Evolutionary conservation across 2,888 invertebrate genomes (phyloP), one percentile per base, ranked within the genome.

Genomic region (Philonicus albiceps): DNA sequence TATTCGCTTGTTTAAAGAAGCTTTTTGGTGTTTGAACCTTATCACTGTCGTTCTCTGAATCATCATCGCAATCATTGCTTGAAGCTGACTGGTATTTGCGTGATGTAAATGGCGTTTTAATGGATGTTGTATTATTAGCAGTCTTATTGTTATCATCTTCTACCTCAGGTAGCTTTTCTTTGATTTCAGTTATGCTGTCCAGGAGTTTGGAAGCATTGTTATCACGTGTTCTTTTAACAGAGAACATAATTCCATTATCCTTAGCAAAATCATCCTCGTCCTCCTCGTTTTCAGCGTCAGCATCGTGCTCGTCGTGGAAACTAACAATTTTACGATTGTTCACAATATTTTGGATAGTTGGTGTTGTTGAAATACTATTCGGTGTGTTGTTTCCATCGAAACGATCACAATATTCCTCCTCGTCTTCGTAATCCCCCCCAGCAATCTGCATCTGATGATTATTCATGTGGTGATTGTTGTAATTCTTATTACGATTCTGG

Each of bases 111-210:
- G 76, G 49, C 55, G 86, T 37, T 40, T 55, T 40, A 53, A 30
- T 74, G 64, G 85, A 43, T 64, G 76, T 76, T 64, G 55, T 90
- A 90, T 90, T 90, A 88, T 90, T 90, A 89, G 90, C 91, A 91
- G 91, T 91, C 91, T 91, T 91, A 91, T 91, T 80, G 19, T 88
- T 86, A 80, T 85, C 81, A 30, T 73, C 86, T 31, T 53, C 90
- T 91, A 90, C 90, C 90, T 91, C 91, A 90, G 92, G 91, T 91
- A 92, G 90, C 90, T 91, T 92, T 90, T 91, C 91, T 89, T 91
- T 91, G 89, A 92, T 90, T 90, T 92, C 92, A 90, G 90, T 91
- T 91, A 92, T 91, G 91, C 91, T 92, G 90, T 91, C 91, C 90
- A 92, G 90, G 89, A 91, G n/a, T 75, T 75, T 88, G 73, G 85